Evolutionary conservation across 2,888 invertebrate genomes (phyloP).

Genomic region (Actias luna): DNA sequence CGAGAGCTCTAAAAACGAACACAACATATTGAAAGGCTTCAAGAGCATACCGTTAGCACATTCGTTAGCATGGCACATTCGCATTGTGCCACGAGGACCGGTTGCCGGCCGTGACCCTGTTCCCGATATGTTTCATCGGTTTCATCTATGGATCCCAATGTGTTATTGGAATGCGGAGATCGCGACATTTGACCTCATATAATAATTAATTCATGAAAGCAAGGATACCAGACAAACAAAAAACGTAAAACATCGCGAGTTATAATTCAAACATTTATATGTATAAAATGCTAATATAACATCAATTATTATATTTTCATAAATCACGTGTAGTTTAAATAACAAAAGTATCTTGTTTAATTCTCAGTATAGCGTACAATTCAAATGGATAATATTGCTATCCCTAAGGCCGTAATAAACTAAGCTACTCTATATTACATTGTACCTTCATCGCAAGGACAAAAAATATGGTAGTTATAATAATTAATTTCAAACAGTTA

Average conservation of each 20-base stretch:
- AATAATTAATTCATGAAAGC: slow-evolving; percentile 26
- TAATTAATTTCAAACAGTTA: neutral
- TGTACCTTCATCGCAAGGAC: neutral
- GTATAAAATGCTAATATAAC: neutral
- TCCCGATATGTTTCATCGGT: slow-evolving; percentile 59
- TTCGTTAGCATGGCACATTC: slow-evolving; percentile 59
- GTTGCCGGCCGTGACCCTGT: slow-evolving; percentile 75
- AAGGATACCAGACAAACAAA: slow-evolving; percentile 11
- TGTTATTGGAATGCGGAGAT: slow-evolving; percentile 66
- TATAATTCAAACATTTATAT: neutral
- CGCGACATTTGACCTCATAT: slow-evolving; percentile 48
- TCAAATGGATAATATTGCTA: neutral
- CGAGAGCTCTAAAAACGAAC: slow-evolving; percentile 16
- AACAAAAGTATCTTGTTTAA: neutral
- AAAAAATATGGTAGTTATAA: neutral
- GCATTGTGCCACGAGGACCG: slow-evolving; percentile 60
- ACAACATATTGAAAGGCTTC: slow-evolving; percentile 22
- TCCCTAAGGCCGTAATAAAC: neutral
- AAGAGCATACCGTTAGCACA: slow-evolving; percentile 48
- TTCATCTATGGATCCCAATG: slow-evolving; percentile 50
- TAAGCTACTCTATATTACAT: neutral
- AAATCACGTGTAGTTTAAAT: neutral
- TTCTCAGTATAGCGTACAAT: neutral
- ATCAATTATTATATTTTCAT: neutral
- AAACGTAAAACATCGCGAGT: neutral